Percentiles rank a stretch among this genome's conserved stretches.
Conservation (phyloP, 2,888 invertebrate species). For the Polyploca ridens region DNA sequence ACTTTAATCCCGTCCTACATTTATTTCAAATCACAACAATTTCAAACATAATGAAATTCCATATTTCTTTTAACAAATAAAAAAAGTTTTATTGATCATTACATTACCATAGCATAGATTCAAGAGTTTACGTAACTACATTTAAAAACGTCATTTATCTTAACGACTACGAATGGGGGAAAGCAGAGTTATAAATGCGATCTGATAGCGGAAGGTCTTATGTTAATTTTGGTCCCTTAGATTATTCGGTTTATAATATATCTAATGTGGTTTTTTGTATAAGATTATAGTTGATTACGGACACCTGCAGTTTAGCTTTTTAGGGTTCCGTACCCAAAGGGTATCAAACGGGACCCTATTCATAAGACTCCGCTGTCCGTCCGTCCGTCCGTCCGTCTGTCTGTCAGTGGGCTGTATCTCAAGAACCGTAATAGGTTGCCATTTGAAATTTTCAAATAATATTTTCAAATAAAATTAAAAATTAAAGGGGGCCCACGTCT, state of each 20-base stretch:
- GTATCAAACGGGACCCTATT: too few relatives aligned
- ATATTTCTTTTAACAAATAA: not conserved
- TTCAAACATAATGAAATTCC: not conserved
- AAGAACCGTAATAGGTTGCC: too few relatives aligned
- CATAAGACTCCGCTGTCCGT: too few relatives aligned
- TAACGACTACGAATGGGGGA: not conserved
- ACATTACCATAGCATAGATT: not conserved
- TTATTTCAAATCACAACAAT: not conserved
- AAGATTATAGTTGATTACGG: not conserved
- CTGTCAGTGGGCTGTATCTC: too few relatives aligned
- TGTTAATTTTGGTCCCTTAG: not conserved
- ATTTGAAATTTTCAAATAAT: too few relatives aligned
- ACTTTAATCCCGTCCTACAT: not conserved
- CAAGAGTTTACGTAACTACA: not conserved
- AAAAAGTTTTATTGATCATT: not conserved
- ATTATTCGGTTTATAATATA: not conserved
- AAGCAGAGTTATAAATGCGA: not conserved
- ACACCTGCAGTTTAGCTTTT: too few relatives aligned
- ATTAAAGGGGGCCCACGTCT: too few relatives aligned
- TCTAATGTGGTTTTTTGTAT: not conserved
- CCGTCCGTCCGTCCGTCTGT: too few relatives aligned
- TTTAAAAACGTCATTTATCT: not conserved
- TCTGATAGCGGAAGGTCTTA: not conserved
- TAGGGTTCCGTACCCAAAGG: too few relatives aligned
- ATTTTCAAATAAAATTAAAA: too few relatives aligned